Evolutionary conservation across 2,888 invertebrate genomes (phyloP), one percentile per base, ranked within the genome.

Genomic region (Hyposoter didymator): DNA sequence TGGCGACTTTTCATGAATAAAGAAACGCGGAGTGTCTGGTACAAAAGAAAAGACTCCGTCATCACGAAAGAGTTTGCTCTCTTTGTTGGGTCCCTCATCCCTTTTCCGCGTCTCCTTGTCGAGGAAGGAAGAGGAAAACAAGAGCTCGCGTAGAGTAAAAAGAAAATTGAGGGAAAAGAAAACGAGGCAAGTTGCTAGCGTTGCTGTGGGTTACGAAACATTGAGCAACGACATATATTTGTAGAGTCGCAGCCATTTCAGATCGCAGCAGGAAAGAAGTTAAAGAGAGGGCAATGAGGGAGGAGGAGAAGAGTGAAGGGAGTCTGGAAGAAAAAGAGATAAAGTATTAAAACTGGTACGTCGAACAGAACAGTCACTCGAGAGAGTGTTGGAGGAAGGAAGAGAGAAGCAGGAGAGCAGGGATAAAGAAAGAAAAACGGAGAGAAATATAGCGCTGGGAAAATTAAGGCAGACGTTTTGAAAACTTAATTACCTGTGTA

Each of bases 401-500:
- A 62, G 49, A 43, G 8, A 47, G 47, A 70, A 39, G n/a, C 43
- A 69, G 35, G n/a, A n/a, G n/a, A n/a, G n/a, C n/a, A 39, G 22
- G 19, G n/a, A 32, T 45, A 64, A 64, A 88, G 88, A 89, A 82
- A 88, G 82, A 73, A 86, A 87, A 85, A 84, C 87, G 86, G 84
- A 86, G 84, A 85, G 82, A 85, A 86, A 86, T 84, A 88, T 85
- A 87, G 87, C 85, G 88, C 85, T 70, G 35, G 83, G 66, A 79
- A 90, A 91, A 90, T 89, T 89, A 89, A 90, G 88, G 89, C 89
- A 90, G 90, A 91, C 90, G 90, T 91, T 90, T 90, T 90, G 91
- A 92, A 93, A 93, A 93, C 93, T 93, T 93, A 92, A 93, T 93
- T 93, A 93, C 92, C 93, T 91, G 92, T 92, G 93, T 93, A 93